These are phyloP conservation scores for Fulica atra DNA, from an alignment of 2,113 vertebrate genomes.

Conservation along the genomic window DNA sequence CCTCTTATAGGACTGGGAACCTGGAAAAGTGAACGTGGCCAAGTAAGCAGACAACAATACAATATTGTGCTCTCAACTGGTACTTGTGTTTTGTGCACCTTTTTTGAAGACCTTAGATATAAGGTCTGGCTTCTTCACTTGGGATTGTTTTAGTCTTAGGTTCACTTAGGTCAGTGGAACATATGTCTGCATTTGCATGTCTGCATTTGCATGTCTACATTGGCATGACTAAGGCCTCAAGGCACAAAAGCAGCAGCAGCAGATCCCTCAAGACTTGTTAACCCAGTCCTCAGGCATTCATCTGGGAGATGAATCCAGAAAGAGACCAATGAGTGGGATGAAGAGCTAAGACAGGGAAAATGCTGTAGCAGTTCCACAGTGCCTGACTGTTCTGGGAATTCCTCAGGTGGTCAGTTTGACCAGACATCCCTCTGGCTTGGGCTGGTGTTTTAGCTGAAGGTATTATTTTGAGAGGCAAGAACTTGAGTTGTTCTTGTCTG, in stretches of 20 bases:
- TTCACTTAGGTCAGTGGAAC: neutral
- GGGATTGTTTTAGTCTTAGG: neutral
- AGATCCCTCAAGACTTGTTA: neutral
- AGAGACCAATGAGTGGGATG: neutral
- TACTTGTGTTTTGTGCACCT: neutral
- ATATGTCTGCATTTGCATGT: neutral
- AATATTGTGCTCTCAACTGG: neutral
- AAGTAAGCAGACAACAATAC: slow-evolving; percentile 74
- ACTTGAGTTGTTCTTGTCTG: neutral
- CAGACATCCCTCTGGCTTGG: neutral
- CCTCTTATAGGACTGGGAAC: slow-evolving; percentile 94
- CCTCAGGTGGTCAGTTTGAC: neutral
- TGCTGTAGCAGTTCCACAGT: neutral
- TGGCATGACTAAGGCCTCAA: neutral
- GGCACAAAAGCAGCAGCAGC: neutral
- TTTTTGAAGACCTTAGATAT: neutral
- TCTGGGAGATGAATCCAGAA: neutral
- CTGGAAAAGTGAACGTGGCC: slow-evolving; percentile 93
- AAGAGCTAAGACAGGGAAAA: neutral
- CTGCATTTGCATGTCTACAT: neutral
- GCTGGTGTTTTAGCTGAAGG: neutral
- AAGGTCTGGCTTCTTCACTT: neutral
- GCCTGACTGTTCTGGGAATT: neutral
- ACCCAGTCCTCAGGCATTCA: neutral
- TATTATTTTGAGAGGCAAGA: neutral